Base-by-base conservation (phyloP, 2,888 invertebrate genomes). In the Caenorhabditis uteleia region DNA sequence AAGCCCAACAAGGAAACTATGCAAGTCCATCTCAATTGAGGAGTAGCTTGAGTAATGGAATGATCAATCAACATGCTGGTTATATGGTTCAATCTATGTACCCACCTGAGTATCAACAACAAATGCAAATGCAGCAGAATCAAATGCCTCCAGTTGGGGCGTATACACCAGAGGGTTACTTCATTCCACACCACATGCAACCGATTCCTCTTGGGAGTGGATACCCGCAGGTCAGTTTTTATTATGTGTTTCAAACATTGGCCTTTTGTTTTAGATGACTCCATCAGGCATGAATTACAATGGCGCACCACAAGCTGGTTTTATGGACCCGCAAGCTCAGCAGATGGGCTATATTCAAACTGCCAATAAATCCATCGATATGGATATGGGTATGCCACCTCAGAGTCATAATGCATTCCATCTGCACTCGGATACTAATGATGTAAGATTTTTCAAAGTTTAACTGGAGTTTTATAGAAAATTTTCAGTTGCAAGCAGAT, bases 1-100 rank as follows among this genome's bases (percentile, higher is more conserved):
- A 60, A 36, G 59, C 59, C 23, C 55, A 57, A 20, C 64, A 65
- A 18, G 45, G 55, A 12, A 59, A 66, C 26, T 66, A 66, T 23
- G 66, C 66, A 0, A 55, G 20, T 23, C 59, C 66, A 7, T 58
- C 66, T 6, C 66, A 58, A 49, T 57, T 64, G 18, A 60, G 75
- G 14, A 61, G 69, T 18, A 74, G 74, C 27, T 40, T 75, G 34
- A 74, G 73, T 42, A 75, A 74, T 25, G 75, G 75, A 25, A 73
- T 75, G 65, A 66, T 75, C 43, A 75, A 75, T 43, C 67, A 75
- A 36, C 42, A 48, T 26, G 61, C 36, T 14, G 20, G 57, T 2
- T 51, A 55, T 18, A 51, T 68, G 54, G 50, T 59, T 10, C 66
- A 56, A 29, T 46, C 53, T 23, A 61, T 60, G 53, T 61, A 57